phyloP scores from a whole-genome alignment of 2,797 vertebrate genomes.

The Sebastes dallii region DNA sequence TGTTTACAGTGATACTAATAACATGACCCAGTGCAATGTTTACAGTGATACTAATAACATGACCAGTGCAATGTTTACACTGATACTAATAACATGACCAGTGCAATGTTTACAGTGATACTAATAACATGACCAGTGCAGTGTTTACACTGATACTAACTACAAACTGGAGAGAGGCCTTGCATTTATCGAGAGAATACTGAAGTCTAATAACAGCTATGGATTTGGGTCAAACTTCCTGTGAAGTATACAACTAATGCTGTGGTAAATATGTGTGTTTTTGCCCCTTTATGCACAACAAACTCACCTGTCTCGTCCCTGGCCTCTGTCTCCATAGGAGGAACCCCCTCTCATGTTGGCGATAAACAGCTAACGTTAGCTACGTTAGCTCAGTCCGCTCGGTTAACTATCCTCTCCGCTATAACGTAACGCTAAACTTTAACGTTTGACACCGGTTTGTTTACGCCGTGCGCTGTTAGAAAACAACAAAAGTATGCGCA shows the following conservation, averaged over 20 bases:
- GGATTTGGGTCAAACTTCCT: background rate
- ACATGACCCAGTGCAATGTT: background rate
- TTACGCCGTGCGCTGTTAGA: background rate
- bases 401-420: background rate
- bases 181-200: background rate
- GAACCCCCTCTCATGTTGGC: conserved; percentile 82
- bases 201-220: background rate
- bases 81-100: too few species aligned
- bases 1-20: background rate
- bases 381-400: too few species aligned
- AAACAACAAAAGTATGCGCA: background rate
- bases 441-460: background rate
- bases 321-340: conserved; percentile 87
- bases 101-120: background rate
- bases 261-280: background rate
- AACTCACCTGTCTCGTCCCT: conserved; percentile 86
- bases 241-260: background rate
- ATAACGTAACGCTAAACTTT: background rate
- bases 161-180: background rate
- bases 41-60: too few species aligned
- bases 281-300: background rate
- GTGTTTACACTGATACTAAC: background rate
- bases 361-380: background rate
- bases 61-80: background rate
- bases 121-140: too few species aligned